Evolutionary conservation across 2,113 vertebrate species (phyloP).

Genomic region (Dromiciops gliroides): DNA sequence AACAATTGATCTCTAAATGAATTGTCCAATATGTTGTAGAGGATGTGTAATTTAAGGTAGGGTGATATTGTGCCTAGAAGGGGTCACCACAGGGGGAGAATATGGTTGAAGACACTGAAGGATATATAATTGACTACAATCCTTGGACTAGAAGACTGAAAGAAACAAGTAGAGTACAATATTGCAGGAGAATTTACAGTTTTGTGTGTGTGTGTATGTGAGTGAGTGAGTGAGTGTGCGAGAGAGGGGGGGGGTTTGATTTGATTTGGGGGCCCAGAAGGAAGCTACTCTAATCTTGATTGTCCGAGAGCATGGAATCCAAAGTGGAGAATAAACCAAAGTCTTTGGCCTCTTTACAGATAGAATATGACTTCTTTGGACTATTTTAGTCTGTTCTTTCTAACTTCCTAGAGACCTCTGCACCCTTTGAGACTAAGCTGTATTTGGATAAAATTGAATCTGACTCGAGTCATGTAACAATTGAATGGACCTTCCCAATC

Average conservation of each 20-base stretch:
- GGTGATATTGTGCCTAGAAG: background rate
- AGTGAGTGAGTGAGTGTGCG: background rate
- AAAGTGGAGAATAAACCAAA: background rate
- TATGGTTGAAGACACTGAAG: background rate
- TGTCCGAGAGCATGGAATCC: fast-evolving
- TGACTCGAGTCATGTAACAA: background rate
- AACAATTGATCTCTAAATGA: fast-evolving
- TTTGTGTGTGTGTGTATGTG: background rate
- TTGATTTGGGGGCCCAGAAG: too few relatives aligned
- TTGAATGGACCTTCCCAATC: background rate
- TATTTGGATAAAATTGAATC: background rate
- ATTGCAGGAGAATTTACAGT: background rate
- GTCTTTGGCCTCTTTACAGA: background rate
- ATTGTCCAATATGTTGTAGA: background rate
- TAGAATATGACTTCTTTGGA: background rate
- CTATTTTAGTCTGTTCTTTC: background rate
- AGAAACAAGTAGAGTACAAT: background rate
- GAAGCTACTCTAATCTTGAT: too few relatives aligned
- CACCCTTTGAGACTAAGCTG: background rate
- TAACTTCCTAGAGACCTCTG: background rate
- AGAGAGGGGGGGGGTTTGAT: background rate
- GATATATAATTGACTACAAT: background rate
- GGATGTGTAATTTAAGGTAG: background rate
- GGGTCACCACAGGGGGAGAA: background rate
- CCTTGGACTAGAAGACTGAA: background rate